Percentiles rank a stretch among this genome's conserved stretches.
Conservation (phyloP, 1,140 invertebrate species). For the Aricia agestis region DNA sequence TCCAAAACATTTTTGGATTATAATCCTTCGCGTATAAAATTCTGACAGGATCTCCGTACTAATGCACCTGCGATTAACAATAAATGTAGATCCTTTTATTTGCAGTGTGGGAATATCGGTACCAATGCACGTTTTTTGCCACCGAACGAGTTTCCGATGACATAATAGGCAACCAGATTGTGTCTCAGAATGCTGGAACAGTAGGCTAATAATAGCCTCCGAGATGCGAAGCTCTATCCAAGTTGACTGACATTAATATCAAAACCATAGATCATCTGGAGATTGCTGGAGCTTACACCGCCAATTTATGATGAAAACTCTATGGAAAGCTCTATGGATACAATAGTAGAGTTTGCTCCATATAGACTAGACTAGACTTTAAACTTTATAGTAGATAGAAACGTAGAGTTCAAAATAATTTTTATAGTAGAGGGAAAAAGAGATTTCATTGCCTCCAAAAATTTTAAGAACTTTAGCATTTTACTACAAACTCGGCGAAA, state of each 20-base stretch:
- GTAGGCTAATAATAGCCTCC: constrained; percentile 1
- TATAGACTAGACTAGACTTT: too few relatives aligned
- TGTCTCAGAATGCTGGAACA: not conserved
- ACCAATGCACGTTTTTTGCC: constrained; percentile 34
- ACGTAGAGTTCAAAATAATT: too few relatives aligned
- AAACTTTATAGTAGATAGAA: too few relatives aligned
- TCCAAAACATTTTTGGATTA: not conserved
- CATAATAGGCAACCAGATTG: constrained; percentile 27
- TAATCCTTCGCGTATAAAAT: not conserved
- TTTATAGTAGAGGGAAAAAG: too few relatives aligned
- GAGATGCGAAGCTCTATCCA: not conserved
- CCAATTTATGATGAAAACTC: too few relatives aligned
- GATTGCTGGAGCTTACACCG: too few relatives aligned
- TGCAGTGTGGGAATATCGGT: constrained; percentile 42
- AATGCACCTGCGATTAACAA: constrained; percentile 42
- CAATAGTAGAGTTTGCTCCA: too few relatives aligned
- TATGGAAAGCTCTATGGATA: too few relatives aligned
- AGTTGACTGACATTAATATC: not conserved
- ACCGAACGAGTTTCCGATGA: constrained; percentile 34
- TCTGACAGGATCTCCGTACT: constrained; percentile 3
- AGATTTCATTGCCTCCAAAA: too few relatives aligned
- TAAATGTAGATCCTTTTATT: constrained; percentile 39
- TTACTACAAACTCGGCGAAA: not conserved
- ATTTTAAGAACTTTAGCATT: not conserved
- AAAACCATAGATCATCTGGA: not conserved